These are phyloP conservation scores for Sminthurides aquaticus DNA, from an alignment of 2,888 invertebrate genomes.

Conservation along the genomic window DNA sequence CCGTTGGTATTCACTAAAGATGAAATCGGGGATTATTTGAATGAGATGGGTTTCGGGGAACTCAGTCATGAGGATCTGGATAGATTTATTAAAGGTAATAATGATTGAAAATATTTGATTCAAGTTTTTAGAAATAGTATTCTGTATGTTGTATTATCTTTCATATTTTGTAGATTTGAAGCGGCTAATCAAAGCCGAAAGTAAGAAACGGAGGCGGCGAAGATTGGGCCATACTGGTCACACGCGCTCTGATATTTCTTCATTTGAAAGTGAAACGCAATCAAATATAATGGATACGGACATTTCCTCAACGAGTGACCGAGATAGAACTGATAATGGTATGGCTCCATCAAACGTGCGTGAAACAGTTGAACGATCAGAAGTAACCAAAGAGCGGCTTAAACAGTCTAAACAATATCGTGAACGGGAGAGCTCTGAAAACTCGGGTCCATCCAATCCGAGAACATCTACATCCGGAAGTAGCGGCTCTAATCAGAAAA, in stretches of 20 bases:
- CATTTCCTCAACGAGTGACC: neutral
- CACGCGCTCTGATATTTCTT: constrained; percentile 2
- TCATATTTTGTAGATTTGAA: constrained; percentile 31
- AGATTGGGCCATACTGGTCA: constrained; percentile 29
- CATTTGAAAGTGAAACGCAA: constrained; percentile 2
- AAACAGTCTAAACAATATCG: neutral
- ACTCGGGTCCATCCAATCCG: neutral
- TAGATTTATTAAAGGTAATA: constrained; percentile 35
- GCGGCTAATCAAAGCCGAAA: constrained; percentile 36
- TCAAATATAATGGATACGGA: neutral
- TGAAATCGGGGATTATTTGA: constrained; percentile 33
- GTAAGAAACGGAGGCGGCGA: constrained; percentile 25
- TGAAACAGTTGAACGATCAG: neutral
- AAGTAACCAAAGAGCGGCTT: neutral
- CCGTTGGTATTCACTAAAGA: constrained; percentile 34
- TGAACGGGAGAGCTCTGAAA: neutral
- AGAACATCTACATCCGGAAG: neutral
- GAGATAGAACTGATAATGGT: neutral
- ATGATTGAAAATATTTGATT: neutral
- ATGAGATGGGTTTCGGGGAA: constrained; percentile 28
- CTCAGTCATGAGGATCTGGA: constrained; percentile 31
- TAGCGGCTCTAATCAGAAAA: neutral
- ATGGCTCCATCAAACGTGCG: too few relatives aligned
- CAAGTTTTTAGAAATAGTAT: neutral
- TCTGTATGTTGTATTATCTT: neutral